phyloP scores from a whole-genome alignment of 2,888 invertebrate genomes.

The Meganola albula region DNA sequence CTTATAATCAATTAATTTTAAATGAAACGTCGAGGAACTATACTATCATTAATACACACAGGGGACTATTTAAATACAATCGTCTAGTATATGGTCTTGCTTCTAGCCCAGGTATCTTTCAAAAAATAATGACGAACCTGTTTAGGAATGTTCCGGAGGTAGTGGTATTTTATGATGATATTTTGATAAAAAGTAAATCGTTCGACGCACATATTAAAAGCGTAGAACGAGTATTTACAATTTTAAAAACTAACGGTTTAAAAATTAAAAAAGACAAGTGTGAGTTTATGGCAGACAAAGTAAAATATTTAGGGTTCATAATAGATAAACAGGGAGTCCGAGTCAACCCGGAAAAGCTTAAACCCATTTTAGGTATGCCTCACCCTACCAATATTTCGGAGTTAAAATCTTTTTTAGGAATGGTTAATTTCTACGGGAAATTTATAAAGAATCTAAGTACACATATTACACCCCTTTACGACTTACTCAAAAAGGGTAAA shows the following conservation, averaged over 20 bases:
- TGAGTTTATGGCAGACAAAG: neutral
- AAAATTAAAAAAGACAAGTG: neutral
- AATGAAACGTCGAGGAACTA: neutral
- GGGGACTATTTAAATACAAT: neutral
- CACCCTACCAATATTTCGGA: neutral
- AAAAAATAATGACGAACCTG: neutral
- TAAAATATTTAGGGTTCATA: neutral
- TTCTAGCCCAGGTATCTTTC: neutral
- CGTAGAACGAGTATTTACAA: no score
- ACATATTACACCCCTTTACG: neutral
- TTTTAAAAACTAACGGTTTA: neutral
- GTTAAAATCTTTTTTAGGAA: neutral
- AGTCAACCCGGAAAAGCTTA: neutral
- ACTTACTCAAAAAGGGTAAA: neutral
- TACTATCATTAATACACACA: constrained; percentile 12
- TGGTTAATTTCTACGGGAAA: neutral
- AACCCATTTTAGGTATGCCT: neutral
- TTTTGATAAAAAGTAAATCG: neutral
- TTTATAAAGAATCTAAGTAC: neutral
- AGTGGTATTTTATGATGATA: neutral
- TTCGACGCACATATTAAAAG: neutral
- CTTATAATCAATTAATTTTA: constrained; percentile 3
- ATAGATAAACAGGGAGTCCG: neutral
- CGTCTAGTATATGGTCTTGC: neutral
- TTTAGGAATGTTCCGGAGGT: neutral